Conservation (phyloP, 2,888 invertebrate species). For the Lutraria lutraria region DNA sequence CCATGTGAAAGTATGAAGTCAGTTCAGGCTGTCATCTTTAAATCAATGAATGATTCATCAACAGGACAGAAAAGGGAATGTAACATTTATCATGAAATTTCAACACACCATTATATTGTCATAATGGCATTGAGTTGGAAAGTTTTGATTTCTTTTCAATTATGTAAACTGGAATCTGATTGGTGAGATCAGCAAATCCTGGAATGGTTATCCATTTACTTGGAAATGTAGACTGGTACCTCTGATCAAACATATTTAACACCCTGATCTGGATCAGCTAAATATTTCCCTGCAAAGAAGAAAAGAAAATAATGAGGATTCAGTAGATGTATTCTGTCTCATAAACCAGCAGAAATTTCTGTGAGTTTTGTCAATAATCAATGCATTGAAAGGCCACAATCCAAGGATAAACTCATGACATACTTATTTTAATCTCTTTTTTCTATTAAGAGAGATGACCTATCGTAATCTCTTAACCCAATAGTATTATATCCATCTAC, state of each 20-base stretch:
- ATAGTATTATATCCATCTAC: no score
- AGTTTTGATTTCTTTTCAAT: conserved; percentile 12
- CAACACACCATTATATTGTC: not conserved
- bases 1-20: not conserved
- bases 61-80: not conserved
- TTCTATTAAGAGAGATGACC: no score
- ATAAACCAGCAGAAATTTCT: no score
- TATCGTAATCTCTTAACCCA: no score
- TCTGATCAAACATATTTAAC: conserved; percentile 74
- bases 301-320: not conserved
- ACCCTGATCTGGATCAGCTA: conserved; percentile 79
- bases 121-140: not conserved
- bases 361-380: no score
- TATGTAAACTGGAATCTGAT: conserved; percentile 49
- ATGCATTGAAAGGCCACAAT: no score
- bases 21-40: not conserved
- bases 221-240: conserved; percentile 43
- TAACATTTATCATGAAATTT: not conserved
- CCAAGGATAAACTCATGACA: no score
- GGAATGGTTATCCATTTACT: conserved; percentile 55
- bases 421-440: no score
- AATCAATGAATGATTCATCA: not conserved
- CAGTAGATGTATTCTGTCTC: not conserved
- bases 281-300: conserved; percentile 80
- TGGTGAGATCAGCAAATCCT: conserved; percentile 57